phyloP scores from a whole-genome alignment of 2,888 invertebrate genomes.

The Malacosoma neustria region DNA sequence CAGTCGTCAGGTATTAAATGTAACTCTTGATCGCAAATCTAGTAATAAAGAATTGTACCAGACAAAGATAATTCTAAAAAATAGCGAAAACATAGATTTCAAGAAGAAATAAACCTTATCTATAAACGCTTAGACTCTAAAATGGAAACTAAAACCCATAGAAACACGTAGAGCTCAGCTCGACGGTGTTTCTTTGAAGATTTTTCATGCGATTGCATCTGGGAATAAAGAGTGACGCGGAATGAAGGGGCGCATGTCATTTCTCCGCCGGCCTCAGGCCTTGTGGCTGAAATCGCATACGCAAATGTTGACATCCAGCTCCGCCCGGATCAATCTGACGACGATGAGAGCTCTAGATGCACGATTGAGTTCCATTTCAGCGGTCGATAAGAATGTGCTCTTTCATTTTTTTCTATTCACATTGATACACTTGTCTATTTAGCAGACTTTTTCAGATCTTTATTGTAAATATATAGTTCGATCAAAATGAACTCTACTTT shows the following conservation, averaged over 20 bases:
- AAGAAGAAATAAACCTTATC: neutral
- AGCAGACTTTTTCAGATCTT: no score
- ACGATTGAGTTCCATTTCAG: constrained; percentile 14
- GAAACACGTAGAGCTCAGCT: constrained; percentile 7
- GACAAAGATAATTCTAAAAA: neutral
- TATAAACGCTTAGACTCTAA: neutral
- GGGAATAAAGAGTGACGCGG: constrained; percentile 33
- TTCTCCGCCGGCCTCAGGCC: constrained; percentile 42
- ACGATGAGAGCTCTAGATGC: constrained; percentile 20
- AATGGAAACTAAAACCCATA: constrained; percentile 3
- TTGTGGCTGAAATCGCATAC: constrained; percentile 42
- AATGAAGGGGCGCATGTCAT: constrained; percentile 51
- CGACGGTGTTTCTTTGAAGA: constrained; percentile 27
- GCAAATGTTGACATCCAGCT: constrained; percentile 63
- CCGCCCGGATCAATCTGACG: constrained; percentile 27
- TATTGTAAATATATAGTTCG: no score
- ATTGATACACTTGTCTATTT: neutral
- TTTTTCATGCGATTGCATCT: constrained; percentile 43
- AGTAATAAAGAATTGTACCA: neutral
- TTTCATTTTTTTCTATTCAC: constrained; percentile 5
- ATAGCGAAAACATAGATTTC: neutral
- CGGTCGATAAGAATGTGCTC: constrained; percentile 9
- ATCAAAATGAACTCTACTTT: no score
- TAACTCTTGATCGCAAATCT: neutral
- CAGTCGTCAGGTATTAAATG: no score